Evolutionary conservation across 2,797 vertebrate genomes (phyloP), one percentile per base, ranked within the genome.

Genomic region (Phrynocephalus forsythii): DNA sequence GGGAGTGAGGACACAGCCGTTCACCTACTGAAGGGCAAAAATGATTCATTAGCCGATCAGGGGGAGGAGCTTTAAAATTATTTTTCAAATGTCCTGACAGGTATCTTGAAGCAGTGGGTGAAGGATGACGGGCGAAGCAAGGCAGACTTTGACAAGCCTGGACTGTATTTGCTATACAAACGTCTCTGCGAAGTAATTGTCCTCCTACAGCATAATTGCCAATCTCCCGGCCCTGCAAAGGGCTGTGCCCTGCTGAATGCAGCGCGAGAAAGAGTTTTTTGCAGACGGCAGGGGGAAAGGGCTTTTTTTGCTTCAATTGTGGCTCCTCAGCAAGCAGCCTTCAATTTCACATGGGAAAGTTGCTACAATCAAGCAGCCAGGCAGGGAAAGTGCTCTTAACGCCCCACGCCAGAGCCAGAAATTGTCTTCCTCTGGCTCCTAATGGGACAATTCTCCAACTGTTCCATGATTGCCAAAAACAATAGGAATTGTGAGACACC

Each of bases 401-500:
- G 71, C 91, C 89, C 88, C 22, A 91, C 0, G 0, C 86, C 94
- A 80, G 38, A 93, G 90, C 50, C 91, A 84, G 86, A 96, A 95
- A 95, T 93, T 91, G 82, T 79, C 28, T 56, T 82, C 85, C 80
- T 87, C 68, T 63, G 73, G 60, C 86, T 90, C 90, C 75, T 60
- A 73, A 90, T 60, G 50, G 86, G 77, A 85, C 87, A 89, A 83
- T 95, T 94, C 92, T 95, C 93, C 91, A 94, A 88, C 88, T 91
- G 94, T 94, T 95, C 91, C 67, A 60, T 93, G 93, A 96, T 95
- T 96, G 86, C 52, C 73, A 72, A 92, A 89, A 94, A 93, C 5
- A 94, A 90, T 93, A 89, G 90, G 66, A 90, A 66, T 83, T 89
- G 87, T 86, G 77, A 82, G 83, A 93, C 91, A 91, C 28, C 86